These are phyloP conservation scores for Entelurus aequoreus DNA, from an alignment of 2,113 vertebrate genomes.

Conservation along the genomic window DNA sequence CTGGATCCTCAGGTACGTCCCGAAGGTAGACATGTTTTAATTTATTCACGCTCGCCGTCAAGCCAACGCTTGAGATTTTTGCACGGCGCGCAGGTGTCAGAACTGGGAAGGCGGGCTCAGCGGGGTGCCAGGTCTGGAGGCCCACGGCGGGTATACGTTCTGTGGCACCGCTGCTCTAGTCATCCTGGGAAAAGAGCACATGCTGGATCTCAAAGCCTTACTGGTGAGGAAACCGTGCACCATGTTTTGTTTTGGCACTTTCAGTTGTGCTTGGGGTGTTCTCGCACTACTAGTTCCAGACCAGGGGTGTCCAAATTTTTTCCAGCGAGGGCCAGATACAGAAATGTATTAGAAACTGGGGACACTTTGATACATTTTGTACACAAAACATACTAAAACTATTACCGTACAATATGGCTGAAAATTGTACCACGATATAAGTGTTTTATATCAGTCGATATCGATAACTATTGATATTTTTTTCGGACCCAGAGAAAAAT, in stretches of 20 bases:
- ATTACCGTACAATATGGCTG: too few relatives aligned
- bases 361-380: too few relatives aligned
- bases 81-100: slow-evolving; percentile 79
- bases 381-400: too few relatives aligned
- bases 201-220: slow-evolving; percentile 86
- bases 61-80: neutral
- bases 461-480: too few relatives aligned
- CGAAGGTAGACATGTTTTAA: too few relatives aligned
- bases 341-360: too few relatives aligned
- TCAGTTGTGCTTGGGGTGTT: too few relatives aligned
- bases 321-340: too few relatives aligned
- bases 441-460: too few relatives aligned
- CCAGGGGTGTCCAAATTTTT: neutral
- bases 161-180: slow-evolving; percentile 88
- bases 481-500: too few relatives aligned
- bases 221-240: slow-evolving; percentile 72
- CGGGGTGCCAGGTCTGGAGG: slow-evolving; percentile 91
- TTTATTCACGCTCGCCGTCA: neutral
- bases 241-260: neutral
- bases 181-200: slow-evolving; percentile 87
- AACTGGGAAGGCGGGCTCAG: slow-evolving; percentile 97
- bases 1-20: slow-evolving; percentile 88
- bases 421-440: too few relatives aligned
- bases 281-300: neutral
- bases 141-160: slow-evolving; percentile 93